Evolutionary conservation across 2,797 vertebrate species (phyloP), one percentile per base, ranked within the genome.

Genomic region (Siniperca scherzeri): DNA sequence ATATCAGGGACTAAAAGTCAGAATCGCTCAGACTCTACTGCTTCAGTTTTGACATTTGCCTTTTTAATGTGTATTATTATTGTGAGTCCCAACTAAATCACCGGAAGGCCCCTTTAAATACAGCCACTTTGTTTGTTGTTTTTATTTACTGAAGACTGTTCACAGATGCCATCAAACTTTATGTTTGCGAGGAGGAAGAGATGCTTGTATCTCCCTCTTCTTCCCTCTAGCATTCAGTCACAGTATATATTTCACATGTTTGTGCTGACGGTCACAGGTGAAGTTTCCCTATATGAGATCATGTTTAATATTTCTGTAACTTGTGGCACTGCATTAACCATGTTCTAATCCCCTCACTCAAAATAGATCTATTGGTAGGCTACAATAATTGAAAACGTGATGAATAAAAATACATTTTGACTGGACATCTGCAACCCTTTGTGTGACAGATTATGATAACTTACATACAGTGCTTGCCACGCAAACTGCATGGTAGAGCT

Each of bases 321-420:
- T 75, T 72, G 44, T 70, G 59, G 25, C 27, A 13, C 38, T 11
- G 2, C 4, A 19, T 70, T 62, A 79, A 64, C 50, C 22, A 7
- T 50, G 46, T 69, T 78, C 27, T 68, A 61, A 76, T 70, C 22
- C 46, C 69, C 75, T 71, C 25, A 65, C 40, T 72, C 56, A 33
- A 33, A 13, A 52, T 22, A 33, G 22, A 69, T 74, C 2, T 36
- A 21, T 62, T 36, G 36, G 55, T 57, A 14, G 38, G 12, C 9
- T 66, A 9, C 38, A 60, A 40, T 38, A 46, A 50, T 16, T 65
- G 10, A 68, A 77, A 76, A 80, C 73, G 16, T 12, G 36, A 72
- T 10, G 0, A 61, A 65, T 74, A 33, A 6, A 59, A 70, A 79
- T 55, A 50, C 1, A 62, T 53, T 59, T 65, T 33, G 27, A 70